phyloP scores from a whole-genome alignment of 1,140 invertebrate genomes.

The Ceratina calcarata region DNA sequence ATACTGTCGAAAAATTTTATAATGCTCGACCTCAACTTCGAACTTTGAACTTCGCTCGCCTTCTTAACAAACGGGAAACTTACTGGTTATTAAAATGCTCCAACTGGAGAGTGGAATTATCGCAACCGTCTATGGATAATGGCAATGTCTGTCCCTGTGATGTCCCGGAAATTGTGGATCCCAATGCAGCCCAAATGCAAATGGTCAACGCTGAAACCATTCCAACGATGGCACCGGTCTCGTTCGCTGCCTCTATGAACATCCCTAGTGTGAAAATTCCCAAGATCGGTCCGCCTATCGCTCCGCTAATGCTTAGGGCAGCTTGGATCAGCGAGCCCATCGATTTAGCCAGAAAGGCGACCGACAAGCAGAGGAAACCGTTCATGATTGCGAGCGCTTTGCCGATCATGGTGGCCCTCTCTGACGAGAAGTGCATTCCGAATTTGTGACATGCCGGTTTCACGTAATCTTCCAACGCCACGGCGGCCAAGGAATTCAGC shows the following conservation, averaged over 20 bases:
- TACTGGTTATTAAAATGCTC: conserved; percentile 22
- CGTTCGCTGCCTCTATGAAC: conserved; percentile 84
- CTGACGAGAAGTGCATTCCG: conserved; percentile 66
- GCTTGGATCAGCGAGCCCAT: conserved; percentile 88
- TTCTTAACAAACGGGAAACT: conserved; percentile 28
- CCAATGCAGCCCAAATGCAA: conserved; percentile 91
- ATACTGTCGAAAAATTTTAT: too few relatives aligned
- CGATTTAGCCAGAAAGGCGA: conserved; percentile 87
- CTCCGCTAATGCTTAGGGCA: conserved; percentile 87
- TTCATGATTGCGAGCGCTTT: conserved; percentile 86
- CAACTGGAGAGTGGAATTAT: conserved; percentile 51
- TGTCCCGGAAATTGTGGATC: conserved; percentile 80
- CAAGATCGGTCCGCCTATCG: conserved; percentile 89
- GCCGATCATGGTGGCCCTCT: conserved; percentile 74
- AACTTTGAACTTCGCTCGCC: neutral
- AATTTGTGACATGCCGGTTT: conserved; percentile 75
- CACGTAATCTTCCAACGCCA: conserved; percentile 91
- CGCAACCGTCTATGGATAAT: conserved; percentile 82
- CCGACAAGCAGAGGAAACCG: conserved; percentile 85
- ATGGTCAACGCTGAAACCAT: conserved; percentile 84
- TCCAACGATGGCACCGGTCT: conserved; percentile 87
- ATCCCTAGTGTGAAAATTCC: conserved; percentile 91
- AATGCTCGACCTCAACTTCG: too few relatives aligned
- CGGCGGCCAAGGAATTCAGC: conserved; percentile 91
- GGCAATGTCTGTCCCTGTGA: conserved; percentile 82